A percentile compares a stretch with the other conserved stretches of the same genome.
These are phyloP conservation scores for Odontocolon sp. DNA, from an alignment of 2,888 invertebrate species.

Conservation along the genomic window DNA sequence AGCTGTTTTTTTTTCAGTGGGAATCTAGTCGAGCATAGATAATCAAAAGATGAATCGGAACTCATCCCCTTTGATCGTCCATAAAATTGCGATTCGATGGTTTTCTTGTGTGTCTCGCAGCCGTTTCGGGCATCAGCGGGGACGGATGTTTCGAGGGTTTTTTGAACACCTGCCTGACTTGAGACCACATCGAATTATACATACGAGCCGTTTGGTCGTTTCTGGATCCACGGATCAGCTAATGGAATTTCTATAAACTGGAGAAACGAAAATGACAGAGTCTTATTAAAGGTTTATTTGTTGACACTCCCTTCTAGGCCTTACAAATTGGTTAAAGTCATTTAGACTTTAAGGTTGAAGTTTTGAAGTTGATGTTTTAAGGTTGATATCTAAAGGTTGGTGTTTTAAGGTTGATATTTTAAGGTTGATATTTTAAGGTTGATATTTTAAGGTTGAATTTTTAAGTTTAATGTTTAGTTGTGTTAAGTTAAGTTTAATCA, in stretches of 20 bases:
- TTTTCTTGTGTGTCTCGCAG: slow-evolving; percentile 63
- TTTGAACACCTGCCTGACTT: slow-evolving; percentile 71
- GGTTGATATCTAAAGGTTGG: too few species aligned
- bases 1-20: background rate
- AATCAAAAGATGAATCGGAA: slow-evolving; percentile 54
- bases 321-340: background rate
- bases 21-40: slow-evolving; percentile 8
- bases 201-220: background rate
- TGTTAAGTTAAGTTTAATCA: too few species aligned
- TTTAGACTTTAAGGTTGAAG: too few species aligned
- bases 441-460: too few species aligned
- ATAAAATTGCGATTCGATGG: slow-evolving; percentile 79
- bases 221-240: background rate
- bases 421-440: too few species aligned
- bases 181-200: slow-evolving; percentile 64
- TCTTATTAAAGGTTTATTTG: background rate
- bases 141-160: slow-evolving; percentile 29
- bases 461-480: too few species aligned
- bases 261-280: background rate
- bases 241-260: background rate
- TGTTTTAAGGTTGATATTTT: too few species aligned
- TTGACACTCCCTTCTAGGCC: background rate
- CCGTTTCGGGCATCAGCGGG: slow-evolving; percentile 59
- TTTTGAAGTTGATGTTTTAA: too few species aligned
- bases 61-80: slow-evolving; percentile 71